Evolutionary conservation across 2,113 vertebrate species (phyloP).

Genomic region (Cebidichthys violaceus): DNA sequence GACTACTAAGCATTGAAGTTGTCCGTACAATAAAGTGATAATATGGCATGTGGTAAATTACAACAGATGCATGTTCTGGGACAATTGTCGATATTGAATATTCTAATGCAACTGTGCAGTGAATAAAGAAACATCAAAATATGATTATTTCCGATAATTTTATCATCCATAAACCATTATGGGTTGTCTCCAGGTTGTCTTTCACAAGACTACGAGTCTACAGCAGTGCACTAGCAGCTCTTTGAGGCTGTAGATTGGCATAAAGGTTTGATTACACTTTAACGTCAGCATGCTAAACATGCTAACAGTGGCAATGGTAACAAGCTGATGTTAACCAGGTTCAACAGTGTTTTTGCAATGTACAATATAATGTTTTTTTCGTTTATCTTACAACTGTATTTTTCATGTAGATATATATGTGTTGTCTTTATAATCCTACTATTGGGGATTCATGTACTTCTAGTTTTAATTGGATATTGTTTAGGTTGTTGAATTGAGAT

Average conservation of each 20-base stretch:
- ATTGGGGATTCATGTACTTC: background rate
- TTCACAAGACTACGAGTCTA: background rate
- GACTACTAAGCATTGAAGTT: background rate
- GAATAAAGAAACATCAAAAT: background rate
- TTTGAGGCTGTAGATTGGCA: background rate
- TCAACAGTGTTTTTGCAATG: too few relatives aligned
- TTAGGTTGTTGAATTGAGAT: background rate
- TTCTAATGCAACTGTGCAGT: background rate
- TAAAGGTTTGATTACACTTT: background rate
- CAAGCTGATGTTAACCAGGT: background rate
- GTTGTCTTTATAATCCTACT: background rate
- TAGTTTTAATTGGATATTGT: background rate
- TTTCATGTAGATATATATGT: background rate
- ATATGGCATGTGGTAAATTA: background rate
- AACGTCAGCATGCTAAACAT: background rate
- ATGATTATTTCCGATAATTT: background rate
- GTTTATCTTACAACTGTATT: background rate
- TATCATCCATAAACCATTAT: background rate
- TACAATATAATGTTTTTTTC: background rate
- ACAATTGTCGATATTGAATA: background rate
- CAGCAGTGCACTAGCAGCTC: background rate
- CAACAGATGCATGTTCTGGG: background rate
- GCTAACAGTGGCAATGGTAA: background rate
- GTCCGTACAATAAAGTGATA: background rate
- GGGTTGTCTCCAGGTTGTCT: background rate